A percentile compares a stretch with the other conserved stretches of the same genome.
phyloP scores from a whole-genome alignment of 2,888 invertebrate species.

The Thera britannica region DNA sequence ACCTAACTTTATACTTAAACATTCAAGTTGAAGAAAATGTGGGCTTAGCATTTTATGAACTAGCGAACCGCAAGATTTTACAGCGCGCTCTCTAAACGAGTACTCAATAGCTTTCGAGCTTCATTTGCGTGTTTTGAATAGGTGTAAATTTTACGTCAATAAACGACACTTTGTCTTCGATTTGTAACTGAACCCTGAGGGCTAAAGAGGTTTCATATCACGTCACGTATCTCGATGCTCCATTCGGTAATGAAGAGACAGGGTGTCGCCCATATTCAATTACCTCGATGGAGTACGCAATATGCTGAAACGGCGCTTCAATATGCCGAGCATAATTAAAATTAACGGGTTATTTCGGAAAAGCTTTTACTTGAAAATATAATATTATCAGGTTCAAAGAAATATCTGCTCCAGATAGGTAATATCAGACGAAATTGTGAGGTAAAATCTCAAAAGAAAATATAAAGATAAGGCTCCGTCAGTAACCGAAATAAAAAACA shows the following conservation, averaged over 20 bases:
- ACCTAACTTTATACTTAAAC: constrained; percentile 1
- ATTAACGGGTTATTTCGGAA: neutral
- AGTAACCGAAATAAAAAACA: constrained; percentile 28
- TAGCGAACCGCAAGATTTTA: constrained; percentile 28
- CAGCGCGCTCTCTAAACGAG: constrained; percentile 38
- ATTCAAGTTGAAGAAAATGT: constrained; percentile 11
- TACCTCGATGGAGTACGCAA: constrained; percentile 44
- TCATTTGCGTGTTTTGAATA: constrained; percentile 40
- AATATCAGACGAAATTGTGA: neutral
- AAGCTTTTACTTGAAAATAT: neutral
- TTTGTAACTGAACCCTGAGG: constrained; percentile 40
- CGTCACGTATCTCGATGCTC: constrained; percentile 46
- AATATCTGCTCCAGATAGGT: neutral
- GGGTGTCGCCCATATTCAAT: constrained; percentile 58
- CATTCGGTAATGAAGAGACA: constrained; percentile 51
- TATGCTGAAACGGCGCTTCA: neutral
- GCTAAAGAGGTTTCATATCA: constrained; percentile 40
- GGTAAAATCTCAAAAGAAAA: neutral
- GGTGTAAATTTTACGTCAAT: constrained; percentile 50
- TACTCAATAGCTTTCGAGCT: constrained; percentile 42
- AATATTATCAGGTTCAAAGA: neutral
- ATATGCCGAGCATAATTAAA: neutral
- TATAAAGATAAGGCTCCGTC: constrained; percentile 10
- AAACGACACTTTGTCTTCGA: constrained; percentile 17
- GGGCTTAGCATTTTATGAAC: constrained; percentile 27